Evolutionary conservation across 2,888 invertebrate species (phyloP).

Genomic region (Eumacrocentrus americanus): DNA sequence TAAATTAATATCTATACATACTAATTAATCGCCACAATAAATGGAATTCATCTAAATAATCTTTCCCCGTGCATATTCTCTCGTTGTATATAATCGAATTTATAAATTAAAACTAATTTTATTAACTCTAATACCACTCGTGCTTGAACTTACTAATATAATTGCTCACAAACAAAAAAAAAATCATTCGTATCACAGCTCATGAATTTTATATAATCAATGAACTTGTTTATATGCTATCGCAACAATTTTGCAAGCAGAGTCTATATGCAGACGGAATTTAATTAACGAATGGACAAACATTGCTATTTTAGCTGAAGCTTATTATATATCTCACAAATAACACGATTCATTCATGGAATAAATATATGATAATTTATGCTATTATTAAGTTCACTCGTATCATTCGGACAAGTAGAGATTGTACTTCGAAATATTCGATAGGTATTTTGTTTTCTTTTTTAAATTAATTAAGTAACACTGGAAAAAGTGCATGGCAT

Average conservation of each 20-base stretch:
- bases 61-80: too few species aligned
- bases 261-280: background rate
- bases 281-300: constrained; percentile 18
- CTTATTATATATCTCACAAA: background rate
- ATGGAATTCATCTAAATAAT: too few species aligned
- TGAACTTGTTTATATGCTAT: constrained; percentile 21
- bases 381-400: background rate
- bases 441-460: background rate
- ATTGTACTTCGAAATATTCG: constrained; percentile 30
- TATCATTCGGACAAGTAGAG: constrained; percentile 6
- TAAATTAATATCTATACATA: too few species aligned
- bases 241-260: constrained; percentile 5
- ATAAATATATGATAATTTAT: background rate
- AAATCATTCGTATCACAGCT: constrained; percentile 37
- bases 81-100: too few species aligned
- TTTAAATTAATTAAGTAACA: background rate
- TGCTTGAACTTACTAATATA: background rate
- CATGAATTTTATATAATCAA: constrained; percentile 32
- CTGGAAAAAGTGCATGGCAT: constrained; percentile 10
- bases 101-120: too few species aligned
- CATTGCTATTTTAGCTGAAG: constrained; percentile 17
- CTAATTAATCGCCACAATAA: too few species aligned
- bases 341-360: constrained; percentile 1
- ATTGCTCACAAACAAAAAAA: constrained; percentile 17
- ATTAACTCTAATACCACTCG: too few species aligned